Base-by-base conservation (phyloP, 2,888 invertebrate species). In the Pammene fasciana region DNA sequence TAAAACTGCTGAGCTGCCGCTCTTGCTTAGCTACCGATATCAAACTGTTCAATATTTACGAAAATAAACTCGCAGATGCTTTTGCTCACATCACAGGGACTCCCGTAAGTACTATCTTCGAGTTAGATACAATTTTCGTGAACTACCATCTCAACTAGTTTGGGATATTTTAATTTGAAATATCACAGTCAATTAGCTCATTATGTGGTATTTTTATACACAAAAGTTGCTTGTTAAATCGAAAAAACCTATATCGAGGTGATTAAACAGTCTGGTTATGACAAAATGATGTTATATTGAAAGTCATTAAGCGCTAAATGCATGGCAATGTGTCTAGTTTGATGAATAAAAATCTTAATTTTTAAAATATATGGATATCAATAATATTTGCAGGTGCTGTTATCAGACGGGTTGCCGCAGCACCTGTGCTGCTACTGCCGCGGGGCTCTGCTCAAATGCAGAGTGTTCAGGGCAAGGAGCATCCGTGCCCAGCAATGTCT, bases 1-100 rank as follows among this genome's bases (percentile, higher is more conserved):
- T 52, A 59, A 70, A 65, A 38, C 14, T 70, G 26, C n/a, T 65
- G 10, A 52, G 59, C 34, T 70, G 68, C 18, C 52, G 68, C 13
- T 46, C 65, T 52, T 70, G 68, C 11, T n/a, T 70, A 5, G 64
- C 68, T 38, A 70, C 68, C 0, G 68, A 70, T 46, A 46, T 70
- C 46, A 65, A 65, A 50, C 46, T 70, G 65, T 54, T 59, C 13
- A 70, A 54, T 13, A 70, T 70, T 14, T 52, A 65, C 46, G 65
- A 65, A 41, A 54, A 46, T 11, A 36, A 46, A 26, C 59, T 70
- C 5, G 45, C 65, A 14, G 65, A 70, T 1, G 65, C 59, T 0
- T 70, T 65, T 54, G 36, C 59, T 43, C 57, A 59, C 4, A 14
- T 59, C 10, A 65, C 65, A 14, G 68, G 68, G 26, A 59, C 46